Evolutionary conservation across 2,797 vertebrate genomes (phyloP).

Genomic region (Delichon dasypus): DNA sequence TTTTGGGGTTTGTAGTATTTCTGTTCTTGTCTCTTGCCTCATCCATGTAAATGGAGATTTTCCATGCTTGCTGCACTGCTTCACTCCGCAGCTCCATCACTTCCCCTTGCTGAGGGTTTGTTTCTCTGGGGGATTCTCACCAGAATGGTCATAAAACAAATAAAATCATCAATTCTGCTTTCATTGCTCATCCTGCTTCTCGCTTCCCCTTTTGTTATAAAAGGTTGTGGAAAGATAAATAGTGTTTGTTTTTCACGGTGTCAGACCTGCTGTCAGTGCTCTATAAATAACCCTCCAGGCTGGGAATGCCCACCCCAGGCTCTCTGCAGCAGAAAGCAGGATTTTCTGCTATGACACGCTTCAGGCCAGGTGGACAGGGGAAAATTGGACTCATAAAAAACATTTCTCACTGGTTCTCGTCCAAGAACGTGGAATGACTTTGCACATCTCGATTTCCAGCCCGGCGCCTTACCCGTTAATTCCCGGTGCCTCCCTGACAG

Average conservation of each 20-base stretch:
- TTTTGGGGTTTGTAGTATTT: slow-evolving; percentile 2
- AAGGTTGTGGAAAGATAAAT: not conserved
- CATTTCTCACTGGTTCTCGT: not conserved
- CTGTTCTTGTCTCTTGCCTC: not conserved
- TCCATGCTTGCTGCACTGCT: not conserved
- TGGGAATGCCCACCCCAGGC: not conserved
- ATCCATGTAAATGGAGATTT: not conserved
- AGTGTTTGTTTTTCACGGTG: not conserved
- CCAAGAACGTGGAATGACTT: not conserved
- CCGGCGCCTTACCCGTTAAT: accelerated
- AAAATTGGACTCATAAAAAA: not conserved
- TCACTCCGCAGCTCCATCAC: not conserved
- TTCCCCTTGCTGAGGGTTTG: not conserved
- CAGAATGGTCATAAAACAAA: not conserved
- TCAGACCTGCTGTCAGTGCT: not conserved
- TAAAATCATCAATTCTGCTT: not conserved
- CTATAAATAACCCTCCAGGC: not conserved
- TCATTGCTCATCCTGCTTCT: not conserved
- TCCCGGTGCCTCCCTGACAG: not conserved
- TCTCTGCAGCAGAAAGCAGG: not conserved
- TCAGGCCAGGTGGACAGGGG: not conserved
- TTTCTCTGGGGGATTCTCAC: not conserved
- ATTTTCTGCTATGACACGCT: not conserved
- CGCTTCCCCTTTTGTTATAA: not conserved
- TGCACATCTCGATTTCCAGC: not conserved